Conservation (phyloP, 2,888 invertebrate genomes). For the Neelides folsomi region DNA sequence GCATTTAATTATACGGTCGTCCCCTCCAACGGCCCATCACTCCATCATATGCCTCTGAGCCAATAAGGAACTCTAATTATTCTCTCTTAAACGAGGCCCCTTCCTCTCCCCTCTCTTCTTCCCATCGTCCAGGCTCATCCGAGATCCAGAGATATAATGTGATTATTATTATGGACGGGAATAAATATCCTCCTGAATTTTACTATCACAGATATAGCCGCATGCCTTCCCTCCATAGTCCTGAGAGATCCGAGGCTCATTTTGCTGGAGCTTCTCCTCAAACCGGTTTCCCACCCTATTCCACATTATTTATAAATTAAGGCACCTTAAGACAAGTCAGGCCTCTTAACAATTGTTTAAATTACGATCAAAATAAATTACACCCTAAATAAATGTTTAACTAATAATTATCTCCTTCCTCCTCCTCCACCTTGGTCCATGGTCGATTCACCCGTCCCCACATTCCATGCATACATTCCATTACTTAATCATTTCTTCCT, state of each 20-base stretch:
- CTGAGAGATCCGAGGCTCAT: no score
- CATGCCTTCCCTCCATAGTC: no score
- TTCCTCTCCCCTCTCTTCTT: background rate
- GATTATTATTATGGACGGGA: background rate
- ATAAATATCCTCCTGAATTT: no score
- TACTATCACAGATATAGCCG: no score
- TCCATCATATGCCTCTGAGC: slow-evolving; percentile 7
- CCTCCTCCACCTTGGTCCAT: slow-evolving; percentile 13
- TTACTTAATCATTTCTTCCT: background rate
- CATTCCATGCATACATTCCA: slow-evolving; percentile 3
- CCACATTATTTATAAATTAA: slow-evolving; percentile 34
- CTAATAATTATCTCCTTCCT: slow-evolving; percentile 33
- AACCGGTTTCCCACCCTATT: slow-evolving; percentile 32
- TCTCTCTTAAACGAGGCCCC: slow-evolving; percentile 5
- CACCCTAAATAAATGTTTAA: slow-evolving; percentile 34
- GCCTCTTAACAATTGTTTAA: slow-evolving; percentile 33
- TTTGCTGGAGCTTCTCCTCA: slow-evolving; percentile 2
- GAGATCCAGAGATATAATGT: slow-evolving; percentile 1
- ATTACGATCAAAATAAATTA: slow-evolving; percentile 35
- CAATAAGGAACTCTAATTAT: slow-evolving; percentile 15
- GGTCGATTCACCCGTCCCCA: background rate
- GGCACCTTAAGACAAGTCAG: slow-evolving; percentile 31
- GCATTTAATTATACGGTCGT: slow-evolving; percentile 27
- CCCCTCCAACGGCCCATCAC: slow-evolving; percentile 5
- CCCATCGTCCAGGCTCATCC: background rate